These are phyloP conservation scores for Phorcus lineatus DNA, from an alignment of 2,888 invertebrate species.

Conservation along the genomic window DNA sequence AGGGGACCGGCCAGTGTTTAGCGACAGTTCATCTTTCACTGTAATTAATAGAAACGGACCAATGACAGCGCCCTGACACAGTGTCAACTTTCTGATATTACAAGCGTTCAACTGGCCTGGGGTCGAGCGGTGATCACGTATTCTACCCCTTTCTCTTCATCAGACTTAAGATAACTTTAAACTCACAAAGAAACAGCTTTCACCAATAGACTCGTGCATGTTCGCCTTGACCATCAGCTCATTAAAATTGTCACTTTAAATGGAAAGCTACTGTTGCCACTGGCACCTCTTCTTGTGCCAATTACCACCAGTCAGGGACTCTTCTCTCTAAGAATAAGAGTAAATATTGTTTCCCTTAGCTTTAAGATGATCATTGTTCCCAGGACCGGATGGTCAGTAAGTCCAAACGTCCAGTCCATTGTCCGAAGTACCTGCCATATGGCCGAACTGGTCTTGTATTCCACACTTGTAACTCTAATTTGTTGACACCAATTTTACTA, in stretches of 20 bases:
- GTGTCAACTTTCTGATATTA: slow-evolving; percentile 20
- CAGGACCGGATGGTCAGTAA: slow-evolving; percentile 17
- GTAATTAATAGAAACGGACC: slow-evolving; percentile 20
- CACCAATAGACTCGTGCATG: slow-evolving; percentile 2
- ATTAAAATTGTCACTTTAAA: slow-evolving; percentile 28
- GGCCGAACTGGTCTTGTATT: slow-evolving; percentile 20
- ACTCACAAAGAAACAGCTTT: slow-evolving; percentile 12
- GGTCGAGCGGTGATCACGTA: slow-evolving; percentile 3
- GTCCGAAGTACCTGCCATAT: slow-evolving; percentile 17
- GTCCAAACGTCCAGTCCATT: background rate
- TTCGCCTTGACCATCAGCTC: slow-evolving; percentile 12
- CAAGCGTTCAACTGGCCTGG: slow-evolving; percentile 17
- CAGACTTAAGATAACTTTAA: slow-evolving; percentile 17
- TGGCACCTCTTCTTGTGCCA: slow-evolving; percentile 23
- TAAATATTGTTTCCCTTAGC: slow-evolving; percentile 26
- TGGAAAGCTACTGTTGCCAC: slow-evolving; percentile 12
- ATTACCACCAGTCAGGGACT: slow-evolving; percentile 20
- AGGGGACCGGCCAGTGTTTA: slow-evolving; percentile 3
- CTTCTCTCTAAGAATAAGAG: slow-evolving; percentile 18
- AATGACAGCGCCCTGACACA: background rate
- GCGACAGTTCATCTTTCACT: slow-evolving; percentile 24
- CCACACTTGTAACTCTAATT: slow-evolving; percentile 24
- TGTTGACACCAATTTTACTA: slow-evolving; percentile 13
- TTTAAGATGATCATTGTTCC: slow-evolving; percentile 18
- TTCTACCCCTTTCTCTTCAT: slow-evolving; percentile 8